Evolutionary conservation across 2,797 vertebrate genomes (phyloP).

Genomic region (Sebastes matsubarae): DNA sequence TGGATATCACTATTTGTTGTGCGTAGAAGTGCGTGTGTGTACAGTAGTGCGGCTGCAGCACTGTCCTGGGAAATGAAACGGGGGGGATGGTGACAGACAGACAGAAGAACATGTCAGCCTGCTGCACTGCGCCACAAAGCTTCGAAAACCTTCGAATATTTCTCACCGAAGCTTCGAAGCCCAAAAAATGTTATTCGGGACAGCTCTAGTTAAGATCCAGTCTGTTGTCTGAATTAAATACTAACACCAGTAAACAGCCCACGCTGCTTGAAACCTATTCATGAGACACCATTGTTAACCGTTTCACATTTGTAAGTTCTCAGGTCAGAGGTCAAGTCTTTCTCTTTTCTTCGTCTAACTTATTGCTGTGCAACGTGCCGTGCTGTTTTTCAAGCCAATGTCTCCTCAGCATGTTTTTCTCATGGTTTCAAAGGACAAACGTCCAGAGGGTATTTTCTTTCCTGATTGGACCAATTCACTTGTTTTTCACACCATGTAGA

Average conservation of each 20-base stretch:
- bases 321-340: not conserved
- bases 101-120: too few species aligned
- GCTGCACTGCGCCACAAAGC: too few species aligned
- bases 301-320: not conserved
- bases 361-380: not conserved
- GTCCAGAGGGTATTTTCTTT: constrained; percentile 15
- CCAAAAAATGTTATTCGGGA: too few species aligned
- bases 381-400: not conserved
- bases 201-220: not conserved
- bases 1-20: too few species aligned
- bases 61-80: too few species aligned
- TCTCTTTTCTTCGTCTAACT: not conserved
- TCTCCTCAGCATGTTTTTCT: constrained; percentile 21
- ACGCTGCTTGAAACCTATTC: not conserved
- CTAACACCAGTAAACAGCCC: not conserved
- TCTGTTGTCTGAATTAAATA: not conserved
- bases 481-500: constrained; percentile 41
- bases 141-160: too few species aligned
- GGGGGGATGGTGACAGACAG: too few species aligned
- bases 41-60: too few species aligned
- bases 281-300: not conserved
- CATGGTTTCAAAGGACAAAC: constrained; percentile 30
- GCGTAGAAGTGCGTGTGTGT: too few species aligned
- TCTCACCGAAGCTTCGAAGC: too few species aligned
- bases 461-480: constrained; percentile 32